Evolutionary conservation across 2,888 invertebrate species (phyloP).

Genomic region (Malthinus seriepunctatus): DNA sequence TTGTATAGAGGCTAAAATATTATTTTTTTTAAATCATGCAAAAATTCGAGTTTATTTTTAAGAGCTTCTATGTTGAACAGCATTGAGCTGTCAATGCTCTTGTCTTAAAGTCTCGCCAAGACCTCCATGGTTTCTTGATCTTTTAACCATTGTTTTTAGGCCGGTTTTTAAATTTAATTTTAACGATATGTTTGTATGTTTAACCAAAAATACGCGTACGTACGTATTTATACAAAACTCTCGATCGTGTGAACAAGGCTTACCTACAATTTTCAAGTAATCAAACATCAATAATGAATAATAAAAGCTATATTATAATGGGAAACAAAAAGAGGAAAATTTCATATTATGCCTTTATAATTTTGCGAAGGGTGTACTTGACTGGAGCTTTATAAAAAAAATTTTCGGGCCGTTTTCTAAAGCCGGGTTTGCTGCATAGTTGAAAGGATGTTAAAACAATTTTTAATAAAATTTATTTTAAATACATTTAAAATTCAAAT

Average conservation of each 20-base stretch:
- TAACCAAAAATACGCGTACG: background rate
- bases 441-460: too few relatives aligned
- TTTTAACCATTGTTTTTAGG: constrained; percentile 12
- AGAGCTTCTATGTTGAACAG: background rate
- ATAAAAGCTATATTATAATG: too few relatives aligned
- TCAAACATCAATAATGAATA: background rate
- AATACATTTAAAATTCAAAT: too few relatives aligned
- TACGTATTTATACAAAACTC: background rate
- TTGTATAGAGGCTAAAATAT: background rate
- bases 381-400: too few relatives aligned
- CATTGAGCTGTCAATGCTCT: constrained; percentile 18
- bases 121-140: constrained; percentile 8
- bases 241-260: too few relatives aligned
- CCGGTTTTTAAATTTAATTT: constrained; percentile 11
- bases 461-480: too few relatives aligned
- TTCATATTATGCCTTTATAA: too few relatives aligned
- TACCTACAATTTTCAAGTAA: background rate
- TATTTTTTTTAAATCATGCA: constrained; percentile 2
- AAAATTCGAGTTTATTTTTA: constrained; percentile 1
- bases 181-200: constrained; percentile 4
- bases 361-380: too few relatives aligned
- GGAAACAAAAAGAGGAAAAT: too few relatives aligned
- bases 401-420: too few relatives aligned
- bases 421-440: too few relatives aligned
- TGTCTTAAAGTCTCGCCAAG: constrained; percentile 12